Percentiles rank a stretch among this genome's conserved stretches.
These are phyloP conservation scores for Chrysopa pallens DNA, from an alignment of 1,140 invertebrate genomes.

Conservation along the genomic window DNA sequence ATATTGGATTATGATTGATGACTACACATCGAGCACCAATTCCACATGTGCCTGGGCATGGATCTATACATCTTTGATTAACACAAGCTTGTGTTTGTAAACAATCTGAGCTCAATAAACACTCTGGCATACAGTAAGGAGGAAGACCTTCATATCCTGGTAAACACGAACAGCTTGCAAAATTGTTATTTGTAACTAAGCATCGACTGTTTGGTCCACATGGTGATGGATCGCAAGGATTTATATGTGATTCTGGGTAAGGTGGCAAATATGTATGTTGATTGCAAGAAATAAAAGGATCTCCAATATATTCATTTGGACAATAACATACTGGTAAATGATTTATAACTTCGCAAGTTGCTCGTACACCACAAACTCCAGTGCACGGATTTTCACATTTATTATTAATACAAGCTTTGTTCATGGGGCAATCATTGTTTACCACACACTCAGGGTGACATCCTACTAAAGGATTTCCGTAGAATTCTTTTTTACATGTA, in stretches of 20 bases:
- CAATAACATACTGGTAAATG: constrained; percentile 66
- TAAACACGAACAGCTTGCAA: constrained; percentile 60
- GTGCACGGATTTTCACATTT: constrained; percentile 64
- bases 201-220: constrained; percentile 66
- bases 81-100: constrained; percentile 55
- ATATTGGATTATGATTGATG: constrained; percentile 68
- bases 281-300: constrained; percentile 61
- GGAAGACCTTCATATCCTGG: constrained; percentile 60
- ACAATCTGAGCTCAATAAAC: constrained; percentile 63
- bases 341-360: constrained; percentile 55
- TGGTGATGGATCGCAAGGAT: constrained; percentile 52
- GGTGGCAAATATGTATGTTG: constrained; percentile 24
- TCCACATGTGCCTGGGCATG: constrained; percentile 62
- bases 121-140: constrained; percentile 62
- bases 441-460: constrained; percentile 63
- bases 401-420: constrained; percentile 54
- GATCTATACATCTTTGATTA: constrained; percentile 59
- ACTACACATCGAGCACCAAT: constrained; percentile 51
- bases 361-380: constrained; percentile 55
- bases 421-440: constrained; percentile 51
- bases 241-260: constrained; percentile 15
- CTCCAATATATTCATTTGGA: constrained; percentile 46
- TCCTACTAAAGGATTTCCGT: constrained; percentile 52
- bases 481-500: constrained; percentile 43
- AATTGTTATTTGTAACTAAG: constrained; percentile 44